These are phyloP conservation scores for Crotalus helleri DNA, from an alignment of 2,113 vertebrate species.

Conservation along the genomic window DNA sequence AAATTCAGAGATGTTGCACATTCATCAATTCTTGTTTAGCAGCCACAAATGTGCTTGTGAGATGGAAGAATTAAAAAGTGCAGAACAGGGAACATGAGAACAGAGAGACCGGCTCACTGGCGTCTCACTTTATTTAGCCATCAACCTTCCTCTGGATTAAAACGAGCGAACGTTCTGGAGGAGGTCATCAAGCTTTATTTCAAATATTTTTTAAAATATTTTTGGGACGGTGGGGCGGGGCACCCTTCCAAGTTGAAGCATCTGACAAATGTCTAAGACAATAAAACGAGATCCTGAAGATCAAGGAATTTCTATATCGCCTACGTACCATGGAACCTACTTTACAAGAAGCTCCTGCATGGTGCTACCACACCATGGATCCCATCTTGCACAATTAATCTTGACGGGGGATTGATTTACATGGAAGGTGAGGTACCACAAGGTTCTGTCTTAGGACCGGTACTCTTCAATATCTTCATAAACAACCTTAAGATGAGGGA, in stretches of 20 bases:
- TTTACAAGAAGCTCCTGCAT: neutral
- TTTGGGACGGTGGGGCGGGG: neutral
- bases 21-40: neutral
- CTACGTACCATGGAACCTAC: neutral
- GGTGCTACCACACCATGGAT: neutral
- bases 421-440: too few relatives aligned
- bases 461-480: too few relatives aligned
- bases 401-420: neutral
- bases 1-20: neutral
- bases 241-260: neutral
- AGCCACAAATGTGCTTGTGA: neutral
- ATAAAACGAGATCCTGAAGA: neutral
- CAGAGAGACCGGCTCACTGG: fast-evolving
- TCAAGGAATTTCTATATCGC: neutral
- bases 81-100: neutral
- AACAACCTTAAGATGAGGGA: too few relatives aligned
- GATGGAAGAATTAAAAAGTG: neutral
- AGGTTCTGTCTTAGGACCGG: too few relatives aligned
- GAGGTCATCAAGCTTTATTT: neutral
- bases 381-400: neutral
- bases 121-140: neutral
- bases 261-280: neutral
- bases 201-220: neutral
- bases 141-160: neutral
- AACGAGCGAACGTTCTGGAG: neutral